phyloP scores from a whole-genome alignment of 1,140 invertebrate species.

The Gerris buenoi region DNA sequence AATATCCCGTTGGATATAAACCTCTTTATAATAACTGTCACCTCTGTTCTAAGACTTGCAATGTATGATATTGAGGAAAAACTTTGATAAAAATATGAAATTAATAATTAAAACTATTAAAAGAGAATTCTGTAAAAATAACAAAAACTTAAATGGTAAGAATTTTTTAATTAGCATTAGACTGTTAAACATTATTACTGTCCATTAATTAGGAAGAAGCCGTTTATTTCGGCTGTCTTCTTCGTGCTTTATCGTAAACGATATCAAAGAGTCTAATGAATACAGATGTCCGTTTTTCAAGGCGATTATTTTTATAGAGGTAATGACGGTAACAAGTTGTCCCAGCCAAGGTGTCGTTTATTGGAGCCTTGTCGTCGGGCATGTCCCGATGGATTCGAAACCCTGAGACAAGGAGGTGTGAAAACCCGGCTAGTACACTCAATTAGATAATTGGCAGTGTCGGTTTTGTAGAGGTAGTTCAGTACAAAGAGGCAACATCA shows the following conservation, averaged over 20 bases:
- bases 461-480: neutral
- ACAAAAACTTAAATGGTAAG: neutral
- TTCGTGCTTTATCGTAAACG: neutral
- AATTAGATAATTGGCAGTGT: neutral
- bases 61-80: neutral
- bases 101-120: neutral
- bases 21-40: neutral
- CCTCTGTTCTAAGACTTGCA: neutral
- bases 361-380: neutral
- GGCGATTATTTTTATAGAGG: neutral
- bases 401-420: neutral
- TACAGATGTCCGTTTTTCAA: neutral
- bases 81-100: neutral
- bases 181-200: neutral
- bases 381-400: neutral
- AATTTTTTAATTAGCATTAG: neutral
- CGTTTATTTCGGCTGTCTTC: neutral
- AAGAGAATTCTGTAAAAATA: neutral
- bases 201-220: neutral
- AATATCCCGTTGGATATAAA: no score
- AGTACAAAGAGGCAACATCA: neutral
- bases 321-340: neutral
- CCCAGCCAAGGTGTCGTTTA: neutral
- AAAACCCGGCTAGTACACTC: neutral
- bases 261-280: neutral